These are phyloP conservation scores for Melieria crassipennis DNA, from an alignment of 2,888 invertebrate genomes.

Conservation along the genomic window DNA sequence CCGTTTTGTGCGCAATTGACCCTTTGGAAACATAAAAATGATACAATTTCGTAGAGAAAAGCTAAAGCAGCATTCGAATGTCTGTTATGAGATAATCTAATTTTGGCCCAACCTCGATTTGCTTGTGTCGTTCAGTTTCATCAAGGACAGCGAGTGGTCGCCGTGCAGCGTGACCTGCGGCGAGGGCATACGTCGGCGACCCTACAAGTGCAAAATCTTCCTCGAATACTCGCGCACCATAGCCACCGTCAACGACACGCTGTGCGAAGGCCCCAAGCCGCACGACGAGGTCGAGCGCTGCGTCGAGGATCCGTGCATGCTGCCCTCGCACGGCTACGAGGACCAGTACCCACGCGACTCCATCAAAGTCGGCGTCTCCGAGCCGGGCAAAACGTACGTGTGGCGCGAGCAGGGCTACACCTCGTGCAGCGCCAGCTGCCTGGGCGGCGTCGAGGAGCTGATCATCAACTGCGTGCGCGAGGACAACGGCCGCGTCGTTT, in stretches of 20 bases:
- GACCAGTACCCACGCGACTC: constrained; percentile 65
- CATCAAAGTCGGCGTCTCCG: constrained; percentile 76
- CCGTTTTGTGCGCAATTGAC: too few species aligned
- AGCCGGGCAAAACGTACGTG: constrained; percentile 83
- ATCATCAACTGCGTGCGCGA: constrained; percentile 90
- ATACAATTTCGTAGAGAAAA: too few species aligned
- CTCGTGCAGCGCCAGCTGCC: constrained; percentile 92
- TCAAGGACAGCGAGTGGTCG: constrained; percentile 89
- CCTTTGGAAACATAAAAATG: too few species aligned
- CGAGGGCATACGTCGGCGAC: constrained; percentile 84
- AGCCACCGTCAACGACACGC: constrained; percentile 85
- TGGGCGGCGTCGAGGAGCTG: constrained; percentile 88
- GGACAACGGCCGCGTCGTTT: constrained; percentile 86
- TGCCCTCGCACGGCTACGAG: constrained; percentile 70
- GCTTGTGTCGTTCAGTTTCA: constrained; percentile 73
- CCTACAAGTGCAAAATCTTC: constrained; percentile 94
- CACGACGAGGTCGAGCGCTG: constrained; percentile 84
- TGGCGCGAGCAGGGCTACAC: constrained; percentile 92
- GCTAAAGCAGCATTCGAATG: too few species aligned
- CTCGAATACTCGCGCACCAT: constrained; percentile 90
- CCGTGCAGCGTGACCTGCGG: constrained; percentile 93
- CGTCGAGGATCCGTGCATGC: constrained; percentile 79
- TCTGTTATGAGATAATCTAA: too few species aligned
- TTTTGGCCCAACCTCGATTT: not conserved
- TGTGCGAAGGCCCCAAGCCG: constrained; percentile 89